phyloP scores from a whole-genome alignment of 1,140 invertebrate species.

The Pygmarrhopalites habei region DNA sequence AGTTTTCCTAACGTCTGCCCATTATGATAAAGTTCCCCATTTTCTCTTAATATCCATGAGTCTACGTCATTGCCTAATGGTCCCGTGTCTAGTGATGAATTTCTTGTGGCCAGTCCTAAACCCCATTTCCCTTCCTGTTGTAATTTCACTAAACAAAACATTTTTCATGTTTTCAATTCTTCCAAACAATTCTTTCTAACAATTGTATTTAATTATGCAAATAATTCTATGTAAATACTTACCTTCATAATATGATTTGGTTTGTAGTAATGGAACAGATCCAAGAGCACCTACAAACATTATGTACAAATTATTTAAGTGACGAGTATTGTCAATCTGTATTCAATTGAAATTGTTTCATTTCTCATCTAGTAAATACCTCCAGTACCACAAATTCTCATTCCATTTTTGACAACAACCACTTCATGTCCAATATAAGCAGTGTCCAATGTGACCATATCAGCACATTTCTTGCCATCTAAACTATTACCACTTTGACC shows the following conservation, averaged over 20 bases:
- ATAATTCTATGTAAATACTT: too few species aligned
- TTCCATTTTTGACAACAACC: constrained; percentile 93
- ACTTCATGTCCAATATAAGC: constrained; percentile 79
- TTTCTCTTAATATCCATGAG: constrained; percentile 87
- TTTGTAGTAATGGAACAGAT: constrained; percentile 88
- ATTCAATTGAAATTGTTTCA: too few species aligned
- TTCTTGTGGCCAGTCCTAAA: constrained; percentile 80
- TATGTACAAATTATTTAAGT: too few species aligned
- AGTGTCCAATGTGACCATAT: constrained; percentile 38
- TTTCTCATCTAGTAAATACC: too few species aligned
- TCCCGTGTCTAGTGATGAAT: constrained; percentile 66
- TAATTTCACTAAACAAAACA: too few species aligned
- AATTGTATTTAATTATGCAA: too few species aligned
- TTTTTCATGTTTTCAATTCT: too few species aligned
- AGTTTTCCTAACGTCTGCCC: constrained; percentile 42
- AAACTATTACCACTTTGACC: background rate
- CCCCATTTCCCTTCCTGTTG: constrained; percentile 93
- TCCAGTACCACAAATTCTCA: constrained; percentile 89
- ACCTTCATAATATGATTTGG: constrained; percentile 98
- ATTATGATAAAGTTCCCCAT: constrained; percentile 78
- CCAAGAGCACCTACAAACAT: constrained; percentile 83
- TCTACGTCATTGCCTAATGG: constrained; percentile 54
- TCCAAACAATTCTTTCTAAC: too few species aligned
- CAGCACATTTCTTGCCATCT: constrained; percentile 5
- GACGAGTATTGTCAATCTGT: too few species aligned